phyloP scores from a whole-genome alignment of 1,140 invertebrate species.

The Forficula auricularia region DNA sequence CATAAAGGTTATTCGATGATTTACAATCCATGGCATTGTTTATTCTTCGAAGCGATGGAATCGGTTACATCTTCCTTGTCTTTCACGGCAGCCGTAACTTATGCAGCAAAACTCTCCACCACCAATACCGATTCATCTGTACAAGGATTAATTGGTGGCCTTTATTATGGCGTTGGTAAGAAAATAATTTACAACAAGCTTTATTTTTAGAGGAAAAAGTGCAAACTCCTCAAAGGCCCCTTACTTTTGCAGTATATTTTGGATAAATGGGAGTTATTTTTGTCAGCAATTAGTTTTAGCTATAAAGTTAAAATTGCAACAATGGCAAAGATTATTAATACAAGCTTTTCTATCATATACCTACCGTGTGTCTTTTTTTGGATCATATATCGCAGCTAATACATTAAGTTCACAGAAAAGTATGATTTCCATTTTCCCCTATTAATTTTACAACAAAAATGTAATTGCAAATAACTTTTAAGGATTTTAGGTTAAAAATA shows the following conservation, averaged over 20 bases:
- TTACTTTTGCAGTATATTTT: constrained; percentile 3
- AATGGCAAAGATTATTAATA: no score
- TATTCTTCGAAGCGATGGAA: constrained; percentile 69
- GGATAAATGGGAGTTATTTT: not conserved
- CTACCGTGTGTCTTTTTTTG: no score
- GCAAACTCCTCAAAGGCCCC: not conserved
- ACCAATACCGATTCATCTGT: constrained; percentile 64
- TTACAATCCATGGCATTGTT: constrained; percentile 58
- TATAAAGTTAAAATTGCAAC: not conserved
- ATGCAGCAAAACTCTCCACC: constrained; percentile 58
- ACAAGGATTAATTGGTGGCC: constrained; percentile 59
- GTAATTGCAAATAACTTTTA: no score
- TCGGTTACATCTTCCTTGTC: constrained; percentile 65
- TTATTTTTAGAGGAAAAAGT: not conserved
- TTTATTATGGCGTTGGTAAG: constrained; percentile 66
- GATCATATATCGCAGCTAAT: no score
- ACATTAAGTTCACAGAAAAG: no score
- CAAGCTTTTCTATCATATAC: no score
- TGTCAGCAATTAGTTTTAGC: not conserved
- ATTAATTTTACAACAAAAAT: no score
- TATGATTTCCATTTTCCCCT: no score
- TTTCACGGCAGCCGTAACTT: constrained; percentile 65
- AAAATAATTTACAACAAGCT: constrained; percentile 3
- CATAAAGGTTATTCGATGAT: constrained; percentile 58
- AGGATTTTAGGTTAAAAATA: no score